A percentile compares a stretch with the other conserved stretches of the same genome.
These are phyloP conservation scores for Hirtodrosophila alboralis DNA, from an alignment of 2,888 invertebrate genomes.

Conservation along the genomic window DNA sequence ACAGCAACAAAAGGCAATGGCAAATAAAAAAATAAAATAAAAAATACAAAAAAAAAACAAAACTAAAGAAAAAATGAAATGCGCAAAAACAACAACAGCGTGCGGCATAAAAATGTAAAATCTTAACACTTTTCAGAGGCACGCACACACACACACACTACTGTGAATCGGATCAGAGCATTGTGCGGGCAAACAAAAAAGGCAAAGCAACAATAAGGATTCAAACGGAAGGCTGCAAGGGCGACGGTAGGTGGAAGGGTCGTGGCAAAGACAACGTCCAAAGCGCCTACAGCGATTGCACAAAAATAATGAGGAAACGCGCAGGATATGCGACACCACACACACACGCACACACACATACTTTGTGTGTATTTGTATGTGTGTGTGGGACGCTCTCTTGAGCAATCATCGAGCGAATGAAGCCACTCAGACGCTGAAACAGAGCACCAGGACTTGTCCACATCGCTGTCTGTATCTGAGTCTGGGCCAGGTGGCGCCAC, in stretches of 20 bases:
- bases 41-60: constrained; percentile 8
- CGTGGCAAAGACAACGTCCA: constrained; percentile 42
- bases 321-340: constrained; percentile 65
- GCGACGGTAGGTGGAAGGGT: constrained; percentile 24
- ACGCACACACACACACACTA: constrained; percentile 15
- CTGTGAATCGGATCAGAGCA: constrained; percentile 48
- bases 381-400: constrained; percentile 54
- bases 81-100: constrained; percentile 39
- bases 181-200: constrained; percentile 59
- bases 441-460: constrained; percentile 22
- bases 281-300: constrained; percentile 76
- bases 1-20: constrained; percentile 50
- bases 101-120: constrained; percentile 68
- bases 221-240: constrained; percentile 21
- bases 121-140: constrained; percentile 69
- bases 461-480: constrained; percentile 28
- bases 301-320: constrained; percentile 78
- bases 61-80: constrained; percentile 39
- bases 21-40: constrained; percentile 19
- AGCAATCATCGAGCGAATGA: constrained; percentile 74
- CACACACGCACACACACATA: constrained; percentile 2
- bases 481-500: constrained; percentile 42
- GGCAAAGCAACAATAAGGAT: constrained; percentile 47
- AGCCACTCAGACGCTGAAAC: constrained; percentile 73
- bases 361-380: constrained; percentile 14